Base-by-base conservation (phyloP, 1,140 invertebrate genomes). In the Brachionus calyciflorus region DNA sequence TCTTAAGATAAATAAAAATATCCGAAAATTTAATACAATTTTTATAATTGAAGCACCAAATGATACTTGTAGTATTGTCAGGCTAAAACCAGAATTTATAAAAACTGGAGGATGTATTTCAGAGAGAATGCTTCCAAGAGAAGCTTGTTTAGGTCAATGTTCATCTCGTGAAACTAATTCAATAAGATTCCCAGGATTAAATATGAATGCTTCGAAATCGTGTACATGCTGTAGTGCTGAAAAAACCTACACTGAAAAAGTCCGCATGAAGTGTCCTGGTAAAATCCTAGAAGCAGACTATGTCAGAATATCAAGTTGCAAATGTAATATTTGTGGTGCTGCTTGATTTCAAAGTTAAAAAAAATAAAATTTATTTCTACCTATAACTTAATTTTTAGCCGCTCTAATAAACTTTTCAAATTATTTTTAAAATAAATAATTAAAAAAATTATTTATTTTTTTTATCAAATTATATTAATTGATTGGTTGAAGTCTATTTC, bases 151-250 rank as follows among this genome's bases (percentile, higher is more conserved):
- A 19, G 69, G 69, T 30, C 24, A 26, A 21, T 73, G 69, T 51
- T 14, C 17, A 17, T 51, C 46, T 40, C 48, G 40, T 55, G 69
- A 73, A 21, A 40, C 46, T 30, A 73, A 30, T 46, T 73, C 10
- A 51, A 14, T 73, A 17, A 30, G 46, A 51, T 73, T 73, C 26
- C 30, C 30, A n/a, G 51, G 51, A 19, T 37, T 51, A 19, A 28
- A 12, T 0, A 73, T 19, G 3, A 37, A 40, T 33, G 12, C 26
- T 10, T n/a, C n/a, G n/a, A 73, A 55, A 33, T 33, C 12, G 12
- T 73, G 69, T 73, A 73, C 49, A 51, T 73, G 69, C 46, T 73
- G 69, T 17, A 41, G 30, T 19, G 69, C 69, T 26, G 69, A 73
- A 14, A 28, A 49, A 24, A 73, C 69, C 10, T 73, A n/a, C 12